Evolutionary conservation across 2,113 vertebrate genomes (phyloP).

Genomic region (Actenoides lindsayi): DNA sequence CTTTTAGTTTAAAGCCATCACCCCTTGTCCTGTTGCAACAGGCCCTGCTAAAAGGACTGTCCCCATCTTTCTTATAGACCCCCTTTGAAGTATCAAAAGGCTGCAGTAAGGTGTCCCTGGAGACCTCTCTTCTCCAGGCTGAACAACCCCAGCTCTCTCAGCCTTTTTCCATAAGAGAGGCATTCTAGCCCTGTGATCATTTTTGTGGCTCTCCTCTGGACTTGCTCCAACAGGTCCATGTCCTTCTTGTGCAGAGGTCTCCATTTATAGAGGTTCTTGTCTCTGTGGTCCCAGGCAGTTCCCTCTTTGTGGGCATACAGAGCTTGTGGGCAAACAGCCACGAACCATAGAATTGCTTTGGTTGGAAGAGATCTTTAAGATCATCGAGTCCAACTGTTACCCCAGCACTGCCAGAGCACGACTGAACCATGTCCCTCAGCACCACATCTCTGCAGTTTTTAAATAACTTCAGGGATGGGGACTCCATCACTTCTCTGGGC

Average conservation of each 20-base stretch:
- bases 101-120: neutral
- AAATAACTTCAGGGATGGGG: no score
- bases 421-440: no score
- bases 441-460: no score
- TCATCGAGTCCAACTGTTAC: no score
- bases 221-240: neutral
- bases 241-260: neutral
- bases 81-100: neutral
- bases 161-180: neutral
- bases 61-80: neutral
- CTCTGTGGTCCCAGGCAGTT: accelerated
- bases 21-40: neutral
- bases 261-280: accelerated
- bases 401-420: no score
- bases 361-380: no score
- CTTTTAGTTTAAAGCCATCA: neutral
- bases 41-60: neutral
- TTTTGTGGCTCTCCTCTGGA: neutral
- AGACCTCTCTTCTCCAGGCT: neutral
- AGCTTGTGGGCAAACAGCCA: neutral
- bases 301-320: neutral
- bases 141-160: neutral
- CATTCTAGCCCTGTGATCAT: neutral
- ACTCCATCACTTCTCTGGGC: no score
- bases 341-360: no score